These are phyloP conservation scores for Rugalucina vietnamica DNA, from an alignment of 2,888 invertebrate genomes.

Conservation along the genomic window DNA sequence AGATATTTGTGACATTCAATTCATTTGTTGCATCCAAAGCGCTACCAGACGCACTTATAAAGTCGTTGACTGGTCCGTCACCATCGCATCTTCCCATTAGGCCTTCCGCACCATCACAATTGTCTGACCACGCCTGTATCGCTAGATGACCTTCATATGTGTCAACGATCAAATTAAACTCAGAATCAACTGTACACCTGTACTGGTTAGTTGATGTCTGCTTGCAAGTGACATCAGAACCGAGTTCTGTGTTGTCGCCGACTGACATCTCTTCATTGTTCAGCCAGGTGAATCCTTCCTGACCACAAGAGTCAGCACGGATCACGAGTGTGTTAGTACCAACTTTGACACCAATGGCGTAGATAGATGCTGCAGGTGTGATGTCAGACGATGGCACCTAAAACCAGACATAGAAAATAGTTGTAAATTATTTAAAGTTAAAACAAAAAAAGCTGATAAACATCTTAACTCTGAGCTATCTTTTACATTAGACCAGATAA, in stretches of 20 bases:
- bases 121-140: slow-evolving; percentile 34
- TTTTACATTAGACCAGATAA: too few species aligned
- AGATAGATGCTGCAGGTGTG: slow-evolving; percentile 26
- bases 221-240: slow-evolving; percentile 34
- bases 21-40: slow-evolving; percentile 45
- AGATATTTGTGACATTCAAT: slow-evolving; percentile 54
- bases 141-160: slow-evolving; percentile 50
- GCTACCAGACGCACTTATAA: slow-evolving; percentile 30
- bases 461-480: too few species aligned
- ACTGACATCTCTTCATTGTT: slow-evolving; percentile 40
- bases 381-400: too few species aligned
- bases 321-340: slow-evolving; percentile 48
- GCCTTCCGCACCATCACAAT: slow-evolving; percentile 54
- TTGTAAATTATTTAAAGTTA: too few species aligned
- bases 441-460: too few species aligned
- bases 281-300: slow-evolving; percentile 39
- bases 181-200: slow-evolving; percentile 28
- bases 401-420: too few species aligned
- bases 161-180: slow-evolving; percentile 54
- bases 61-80: slow-evolving; percentile 41
- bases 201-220: slow-evolving; percentile 48
- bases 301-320: slow-evolving; percentile 34
- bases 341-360: too few species aligned
- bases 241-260: slow-evolving; percentile 35
- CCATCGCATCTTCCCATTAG: slow-evolving; percentile 63